Conservation (phyloP, 2,113 vertebrate genomes). For the Mustela nigripes region DNA sequence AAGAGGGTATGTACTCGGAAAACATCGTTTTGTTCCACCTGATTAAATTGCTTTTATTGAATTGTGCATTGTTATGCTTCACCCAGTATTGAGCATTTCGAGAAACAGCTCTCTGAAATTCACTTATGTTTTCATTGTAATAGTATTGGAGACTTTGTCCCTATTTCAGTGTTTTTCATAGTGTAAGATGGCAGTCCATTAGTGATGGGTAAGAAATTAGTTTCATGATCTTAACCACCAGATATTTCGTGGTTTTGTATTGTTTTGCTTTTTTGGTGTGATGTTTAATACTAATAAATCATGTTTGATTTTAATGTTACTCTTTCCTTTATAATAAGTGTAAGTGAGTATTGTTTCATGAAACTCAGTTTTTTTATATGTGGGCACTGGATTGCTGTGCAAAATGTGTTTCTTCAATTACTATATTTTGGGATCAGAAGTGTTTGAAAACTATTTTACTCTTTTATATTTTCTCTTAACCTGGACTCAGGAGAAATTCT, state of each 20-base stretch:
- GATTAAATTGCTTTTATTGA: neutral
- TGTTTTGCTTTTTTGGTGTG: conserved; percentile 4
- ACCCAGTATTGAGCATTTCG: neutral
- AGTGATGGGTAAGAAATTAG: neutral
- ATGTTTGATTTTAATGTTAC: conserved; percentile 14
- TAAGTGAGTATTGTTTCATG: conserved; percentile 10
- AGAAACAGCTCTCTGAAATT: conserved; percentile 3
- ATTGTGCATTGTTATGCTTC: neutral
- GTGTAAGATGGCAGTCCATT: neutral
- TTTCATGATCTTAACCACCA: neutral
- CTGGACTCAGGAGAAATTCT: neutral
- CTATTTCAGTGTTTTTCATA: conserved; percentile 34
- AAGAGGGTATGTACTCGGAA: neutral
- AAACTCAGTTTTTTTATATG: neutral
- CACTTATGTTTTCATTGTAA: neutral
- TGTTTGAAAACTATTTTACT: neutral
- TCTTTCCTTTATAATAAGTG: neutral
- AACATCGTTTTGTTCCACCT: neutral
- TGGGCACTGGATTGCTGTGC: neutral
- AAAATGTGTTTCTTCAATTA: conserved; percentile 32
- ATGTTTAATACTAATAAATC: conserved; percentile 36
- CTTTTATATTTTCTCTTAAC: neutral
- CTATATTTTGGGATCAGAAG: neutral
- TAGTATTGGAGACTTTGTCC: conserved; percentile 12
- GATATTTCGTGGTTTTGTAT: conserved; percentile 44